phyloP scores from a whole-genome alignment of 1,140 invertebrate species.

The Aphis craccivora region DNA sequence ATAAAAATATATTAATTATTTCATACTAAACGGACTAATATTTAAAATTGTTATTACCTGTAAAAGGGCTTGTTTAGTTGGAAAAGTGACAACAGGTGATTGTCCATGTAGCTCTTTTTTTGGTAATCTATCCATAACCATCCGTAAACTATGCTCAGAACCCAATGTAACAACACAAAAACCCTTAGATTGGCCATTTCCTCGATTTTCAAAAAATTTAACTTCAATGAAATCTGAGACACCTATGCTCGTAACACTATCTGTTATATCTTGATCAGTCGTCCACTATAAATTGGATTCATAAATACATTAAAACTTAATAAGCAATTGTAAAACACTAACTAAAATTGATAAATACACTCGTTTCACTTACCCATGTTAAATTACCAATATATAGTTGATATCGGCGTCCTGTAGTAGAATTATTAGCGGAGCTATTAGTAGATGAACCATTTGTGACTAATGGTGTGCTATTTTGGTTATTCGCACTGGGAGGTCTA shows the following conservation, averaged over 20 bases:
- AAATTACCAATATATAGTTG: conserved; percentile 96
- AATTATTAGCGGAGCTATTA: conserved; percentile 37
- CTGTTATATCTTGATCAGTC: conserved; percentile 93
- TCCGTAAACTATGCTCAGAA: conserved; percentile 88
- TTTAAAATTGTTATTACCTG: conserved; percentile 64
- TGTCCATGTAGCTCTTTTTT: conserved; percentile 97
- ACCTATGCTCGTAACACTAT: conserved; percentile 85
- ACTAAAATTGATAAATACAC: background rate
- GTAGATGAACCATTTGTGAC: conserved; percentile 50
- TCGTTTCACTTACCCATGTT: conserved; percentile 74
- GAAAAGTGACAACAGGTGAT: conserved; percentile 90
- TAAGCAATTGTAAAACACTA: background rate
- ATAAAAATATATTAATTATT: conserved; percentile 59
- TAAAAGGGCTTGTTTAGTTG: conserved; percentile 87
- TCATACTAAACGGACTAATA: background rate
- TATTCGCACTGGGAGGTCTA: conserved; percentile 42
- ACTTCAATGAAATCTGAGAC: conserved; percentile 95
- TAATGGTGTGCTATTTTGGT: conserved; percentile 49
- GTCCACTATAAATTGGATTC: conserved; percentile 84
- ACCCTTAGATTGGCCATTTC: conserved; percentile 99
- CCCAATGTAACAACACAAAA: conserved; percentile 92
- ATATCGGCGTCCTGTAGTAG: conserved; percentile 67
- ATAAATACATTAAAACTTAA: background rate
- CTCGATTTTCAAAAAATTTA: conserved; percentile 99
- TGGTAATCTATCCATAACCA: conserved; percentile 89